Conservation (phyloP, 1,140 invertebrate species). For the Aphaenogaster floridana region DNA sequence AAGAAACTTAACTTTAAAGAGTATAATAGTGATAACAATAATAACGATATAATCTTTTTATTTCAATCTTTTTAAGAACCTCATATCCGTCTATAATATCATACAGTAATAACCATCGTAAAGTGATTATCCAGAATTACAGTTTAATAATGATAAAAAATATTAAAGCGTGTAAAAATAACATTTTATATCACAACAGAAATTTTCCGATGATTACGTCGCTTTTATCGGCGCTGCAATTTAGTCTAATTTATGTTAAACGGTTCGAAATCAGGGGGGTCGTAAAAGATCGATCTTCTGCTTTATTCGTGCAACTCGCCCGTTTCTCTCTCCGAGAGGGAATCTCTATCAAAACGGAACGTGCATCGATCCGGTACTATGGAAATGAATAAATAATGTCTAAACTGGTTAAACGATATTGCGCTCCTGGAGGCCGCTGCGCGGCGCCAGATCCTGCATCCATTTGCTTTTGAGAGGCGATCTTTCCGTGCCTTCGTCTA, state of each 20-base stretch:
- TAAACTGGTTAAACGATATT: slow-evolving; percentile 64
- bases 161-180: slow-evolving; percentile 8
- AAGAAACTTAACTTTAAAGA: neutral
- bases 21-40: neutral
- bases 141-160: slow-evolving; percentile 29
- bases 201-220: slow-evolving; percentile 36
- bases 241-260: slow-evolving; percentile 59
- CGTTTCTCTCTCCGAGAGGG: neutral
- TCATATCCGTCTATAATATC: neutral
- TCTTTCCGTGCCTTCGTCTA: slow-evolving; percentile 56
- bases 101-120: neutral
- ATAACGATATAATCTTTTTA: slow-evolving; percentile 6
- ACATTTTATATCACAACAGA: neutral
- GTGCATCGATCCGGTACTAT: slow-evolving; percentile 51
- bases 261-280: slow-evolving; percentile 31
- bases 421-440: slow-evolving; percentile 21
- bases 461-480: slow-evolving; percentile 65
- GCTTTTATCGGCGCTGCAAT: slow-evolving; percentile 42
- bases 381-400: slow-evolving; percentile 70
- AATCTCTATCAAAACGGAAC: slow-evolving; percentile 55
- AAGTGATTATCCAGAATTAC: slow-evolving; percentile 4
- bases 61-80: slow-evolving; percentile 4
- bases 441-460: slow-evolving; percentile 45
- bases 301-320: slow-evolving; percentile 29
- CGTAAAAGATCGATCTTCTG: slow-evolving; percentile 43